Conservation (phyloP, 2,888 invertebrate genomes). For the Odontomyia ornata region DNA sequence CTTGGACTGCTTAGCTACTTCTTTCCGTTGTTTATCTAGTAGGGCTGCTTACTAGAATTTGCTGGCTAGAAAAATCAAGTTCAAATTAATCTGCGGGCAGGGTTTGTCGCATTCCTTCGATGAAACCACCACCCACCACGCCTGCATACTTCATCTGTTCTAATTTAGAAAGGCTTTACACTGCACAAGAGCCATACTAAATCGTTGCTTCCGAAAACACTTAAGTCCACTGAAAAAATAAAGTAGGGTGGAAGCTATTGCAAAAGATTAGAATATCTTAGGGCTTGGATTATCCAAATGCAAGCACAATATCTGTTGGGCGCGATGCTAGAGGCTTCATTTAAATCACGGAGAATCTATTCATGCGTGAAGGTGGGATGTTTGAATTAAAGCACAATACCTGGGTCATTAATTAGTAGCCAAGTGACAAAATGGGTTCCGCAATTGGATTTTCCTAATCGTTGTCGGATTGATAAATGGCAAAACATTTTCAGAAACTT, state of each 20-base stretch:
- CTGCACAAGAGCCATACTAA: not conserved
- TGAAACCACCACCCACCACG: not conserved
- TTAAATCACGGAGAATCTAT: constrained; percentile 3
- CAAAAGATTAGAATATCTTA: not conserved
- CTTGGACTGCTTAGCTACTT: too few relatives aligned
- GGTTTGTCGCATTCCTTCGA: not conserved
- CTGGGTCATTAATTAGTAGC: not conserved
- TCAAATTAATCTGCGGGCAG: not conserved
- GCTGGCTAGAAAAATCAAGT: not conserved
- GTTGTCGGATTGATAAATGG: not conserved
- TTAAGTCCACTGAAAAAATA: not conserved
- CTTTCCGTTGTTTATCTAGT: too few relatives aligned
- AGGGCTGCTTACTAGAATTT: not conserved
- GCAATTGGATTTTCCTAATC: not conserved
- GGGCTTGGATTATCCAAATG: not conserved
- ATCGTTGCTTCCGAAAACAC: not conserved
- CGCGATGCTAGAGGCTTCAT: not conserved
- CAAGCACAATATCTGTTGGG: not conserved
- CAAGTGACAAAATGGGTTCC: not conserved
- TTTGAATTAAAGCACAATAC: not conserved
- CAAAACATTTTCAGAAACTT: not conserved
- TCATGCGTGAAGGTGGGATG: too few relatives aligned
- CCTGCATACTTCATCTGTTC: not conserved
- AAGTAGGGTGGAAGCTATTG: not conserved
- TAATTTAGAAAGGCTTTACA: too few relatives aligned